Evolutionary conservation across 2,113 vertebrate species (phyloP), one percentile per base, ranked within the genome.

Genomic region (Antechinus stuartii): DNA sequence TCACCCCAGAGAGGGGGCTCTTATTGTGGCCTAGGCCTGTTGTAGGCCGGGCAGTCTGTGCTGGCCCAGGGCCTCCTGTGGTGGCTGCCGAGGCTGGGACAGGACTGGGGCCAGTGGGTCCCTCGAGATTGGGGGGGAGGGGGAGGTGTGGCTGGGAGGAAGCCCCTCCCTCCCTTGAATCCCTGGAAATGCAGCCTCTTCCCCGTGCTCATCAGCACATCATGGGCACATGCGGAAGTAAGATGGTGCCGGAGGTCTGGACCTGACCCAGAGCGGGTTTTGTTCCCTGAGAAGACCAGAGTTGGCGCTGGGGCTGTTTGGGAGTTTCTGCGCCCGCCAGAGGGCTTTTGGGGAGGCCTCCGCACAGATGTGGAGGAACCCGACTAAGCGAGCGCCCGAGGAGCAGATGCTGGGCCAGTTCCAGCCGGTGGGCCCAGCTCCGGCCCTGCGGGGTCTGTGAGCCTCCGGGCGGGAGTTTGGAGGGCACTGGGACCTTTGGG

Each of bases 401-500:
- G 16, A n/a, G 30, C 35, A 19, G 61, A 76, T n/a, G 61, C 1
- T 11, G 8, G 9, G 10, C 50, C 50, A 6, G 0, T 52, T 52
- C 50, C 50, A 61, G 57, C 12, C 27, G 27, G 12, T 11, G 9
- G 2, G 27, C 57, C 10, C 56, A 61, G 57, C 90, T 91, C 16
- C 91, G 92, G 91, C 95, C 50, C 90, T 12, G 92, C 84, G 95
- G 55, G 61, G 96, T 92, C 97, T 94, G 54, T 30, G 22, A 94
- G 10, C 22, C 0, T 96, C 50, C 89, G 89, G 56, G 93, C 35
- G 49, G 53, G 95, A 95, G 95, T 95, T 93, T 94, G 92, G 92
- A 30, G 95, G 97, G 91, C 47, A 52, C 93, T 97, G 97, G 94
- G 24, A 0, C 22, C 27, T 93, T 76, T 0, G 2, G 95, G 93